These are phyloP conservation scores for Anomalospiza imberbis DNA, from an alignment of 2,797 vertebrate species.

Conservation along the genomic window DNA sequence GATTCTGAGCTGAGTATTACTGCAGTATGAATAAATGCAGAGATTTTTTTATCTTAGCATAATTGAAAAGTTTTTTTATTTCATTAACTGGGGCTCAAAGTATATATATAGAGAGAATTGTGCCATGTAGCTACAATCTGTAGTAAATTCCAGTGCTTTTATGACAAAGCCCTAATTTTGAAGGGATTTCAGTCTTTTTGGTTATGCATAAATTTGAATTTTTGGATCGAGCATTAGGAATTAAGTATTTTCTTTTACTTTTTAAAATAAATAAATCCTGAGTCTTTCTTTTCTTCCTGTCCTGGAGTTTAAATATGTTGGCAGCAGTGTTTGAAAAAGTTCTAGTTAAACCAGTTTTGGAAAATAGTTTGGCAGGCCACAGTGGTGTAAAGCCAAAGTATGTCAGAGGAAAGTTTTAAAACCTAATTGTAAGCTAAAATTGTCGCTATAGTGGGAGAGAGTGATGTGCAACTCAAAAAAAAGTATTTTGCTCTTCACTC, in stretches of 20 bases:
- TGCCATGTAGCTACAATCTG: slow-evolving; percentile 30
- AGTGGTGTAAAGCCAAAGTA: not conserved
- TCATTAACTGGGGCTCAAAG: not conserved
- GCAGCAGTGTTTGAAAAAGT: not conserved
- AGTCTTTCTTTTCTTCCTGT: not conserved
- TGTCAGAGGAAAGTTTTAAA: not conserved
- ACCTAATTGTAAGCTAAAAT: not conserved
- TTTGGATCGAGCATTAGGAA: slow-evolving; percentile 17
- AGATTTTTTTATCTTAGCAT: not conserved
- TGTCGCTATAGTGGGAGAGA: not conserved
- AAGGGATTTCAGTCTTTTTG: slow-evolving; percentile 22
- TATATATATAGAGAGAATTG: slow-evolving; percentile 11
- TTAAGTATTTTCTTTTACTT: not conserved
- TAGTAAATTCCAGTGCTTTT: slow-evolving; percentile 30
- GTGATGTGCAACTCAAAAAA: not conserved
- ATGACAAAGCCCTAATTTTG: slow-evolving; percentile 25
- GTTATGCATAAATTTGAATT: slow-evolving; percentile 6
- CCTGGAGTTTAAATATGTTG: slow-evolving; percentile 17
- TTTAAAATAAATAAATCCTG: not conserved
- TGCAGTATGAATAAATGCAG: not conserved
- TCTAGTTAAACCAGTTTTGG: slow-evolving; percentile 42
- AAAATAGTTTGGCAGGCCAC: not conserved
- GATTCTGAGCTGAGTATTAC: not conserved
- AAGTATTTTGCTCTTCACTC: not conserved
- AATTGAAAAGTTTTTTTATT: slow-evolving; percentile 10